Evolutionary conservation across 2,888 invertebrate species (phyloP).

Genomic region (Corbicula japonica): DNA sequence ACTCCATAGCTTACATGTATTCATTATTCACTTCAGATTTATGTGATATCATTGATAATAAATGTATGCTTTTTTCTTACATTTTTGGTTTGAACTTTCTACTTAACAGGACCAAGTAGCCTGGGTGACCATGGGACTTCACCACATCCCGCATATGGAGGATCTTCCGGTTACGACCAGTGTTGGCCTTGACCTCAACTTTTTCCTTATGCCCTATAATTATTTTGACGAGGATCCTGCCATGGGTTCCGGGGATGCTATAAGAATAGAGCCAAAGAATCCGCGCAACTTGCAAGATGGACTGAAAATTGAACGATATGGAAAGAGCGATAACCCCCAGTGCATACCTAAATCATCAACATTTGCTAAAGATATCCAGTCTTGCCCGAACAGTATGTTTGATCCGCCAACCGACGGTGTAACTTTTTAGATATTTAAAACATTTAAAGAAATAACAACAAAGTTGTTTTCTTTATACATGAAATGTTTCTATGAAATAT

Average conservation of each 20-base stretch:
- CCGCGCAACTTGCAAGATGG: conserved; percentile 24
- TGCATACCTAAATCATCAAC: conserved; percentile 37
- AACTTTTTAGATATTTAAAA: background rate
- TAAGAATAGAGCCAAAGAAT: conserved; percentile 52
- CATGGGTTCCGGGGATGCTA: conserved; percentile 58
- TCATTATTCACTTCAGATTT: too few species aligned
- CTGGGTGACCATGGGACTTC: conserved; percentile 66
- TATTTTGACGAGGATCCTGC: conserved; percentile 63
- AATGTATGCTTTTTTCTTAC: too few species aligned
- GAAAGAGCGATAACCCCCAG: conserved; percentile 25
- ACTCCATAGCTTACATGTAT: too few species aligned
- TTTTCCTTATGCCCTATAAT: conserved; percentile 57
- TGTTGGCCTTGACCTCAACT: conserved; percentile 53
- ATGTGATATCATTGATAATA: too few species aligned
- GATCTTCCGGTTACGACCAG: conserved; percentile 64
- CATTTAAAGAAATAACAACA: too few species aligned
- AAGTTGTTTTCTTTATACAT: too few species aligned
- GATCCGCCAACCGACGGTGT: conserved; percentile 1
- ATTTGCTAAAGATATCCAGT: conserved; percentile 20
- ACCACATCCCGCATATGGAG: conserved; percentile 68
- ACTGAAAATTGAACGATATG: conserved; percentile 33
- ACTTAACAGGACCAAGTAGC: conserved; percentile 67
- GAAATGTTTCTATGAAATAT: too few species aligned
- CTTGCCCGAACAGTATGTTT: conserved; percentile 35
- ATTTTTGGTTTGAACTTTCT: too few species aligned